phyloP scores from a whole-genome alignment of 2,888 invertebrate genomes.

The Alsophila aescularia region DNA sequence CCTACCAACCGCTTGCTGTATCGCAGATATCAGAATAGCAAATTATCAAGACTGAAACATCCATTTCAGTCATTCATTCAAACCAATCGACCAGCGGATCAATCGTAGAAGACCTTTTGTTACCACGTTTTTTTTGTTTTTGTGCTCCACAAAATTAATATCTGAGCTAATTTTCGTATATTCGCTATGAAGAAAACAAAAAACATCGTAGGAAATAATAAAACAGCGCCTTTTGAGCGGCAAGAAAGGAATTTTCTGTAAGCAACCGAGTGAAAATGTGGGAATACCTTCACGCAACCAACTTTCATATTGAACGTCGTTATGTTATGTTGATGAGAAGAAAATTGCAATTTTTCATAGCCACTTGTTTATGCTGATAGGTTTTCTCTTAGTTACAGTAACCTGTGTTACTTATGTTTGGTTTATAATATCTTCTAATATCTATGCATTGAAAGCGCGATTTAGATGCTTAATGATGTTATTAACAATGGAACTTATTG shows the following conservation, averaged over 20 bases:
- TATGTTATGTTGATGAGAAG: slow-evolving; percentile 20
- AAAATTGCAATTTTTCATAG: slow-evolving; percentile 28
- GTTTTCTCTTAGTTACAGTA: slow-evolving; percentile 4
- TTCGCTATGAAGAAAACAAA: slow-evolving; percentile 24
- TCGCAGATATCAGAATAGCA: too few species aligned
- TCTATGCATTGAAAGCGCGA: too few species aligned
- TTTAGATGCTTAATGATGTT: too few species aligned
- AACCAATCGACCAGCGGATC: too few species aligned
- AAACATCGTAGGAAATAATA: slow-evolving; percentile 48
- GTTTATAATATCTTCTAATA: not conserved
- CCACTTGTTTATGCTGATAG: slow-evolving; percentile 27
- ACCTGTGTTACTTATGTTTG: slow-evolving; percentile 7
- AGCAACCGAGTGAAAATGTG: slow-evolving; percentile 30
- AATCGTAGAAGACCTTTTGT: too few species aligned
- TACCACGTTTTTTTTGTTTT: too few species aligned
- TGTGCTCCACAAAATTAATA: too few species aligned
- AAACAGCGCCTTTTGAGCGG: slow-evolving; percentile 40
- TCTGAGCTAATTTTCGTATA: too few species aligned
- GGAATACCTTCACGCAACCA: slow-evolving; percentile 24
- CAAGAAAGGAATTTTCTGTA: slow-evolving; percentile 32
- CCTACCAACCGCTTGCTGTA: too few species aligned
- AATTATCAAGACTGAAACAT: not conserved
- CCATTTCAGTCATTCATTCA: too few species aligned
- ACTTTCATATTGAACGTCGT: slow-evolving; percentile 20
- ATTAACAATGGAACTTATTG: too few species aligned